Conservation (phyloP, 92 coral and sea anemone species). For the Scolanthus callimorphus region DNA sequence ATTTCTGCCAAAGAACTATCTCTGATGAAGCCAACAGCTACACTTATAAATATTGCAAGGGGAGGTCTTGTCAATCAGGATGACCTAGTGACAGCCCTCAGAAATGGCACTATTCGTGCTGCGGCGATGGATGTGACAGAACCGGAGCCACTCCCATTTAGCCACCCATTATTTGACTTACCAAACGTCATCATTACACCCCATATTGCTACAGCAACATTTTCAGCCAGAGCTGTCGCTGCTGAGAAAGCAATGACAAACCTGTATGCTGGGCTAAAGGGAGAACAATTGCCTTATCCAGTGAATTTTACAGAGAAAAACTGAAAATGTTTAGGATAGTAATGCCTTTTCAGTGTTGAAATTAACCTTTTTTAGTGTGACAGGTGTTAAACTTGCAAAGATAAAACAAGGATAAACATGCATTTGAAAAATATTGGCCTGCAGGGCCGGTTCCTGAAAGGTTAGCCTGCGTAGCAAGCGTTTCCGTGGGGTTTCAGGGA, state of each 20-base stretch:
- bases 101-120: conserved; percentile 56
- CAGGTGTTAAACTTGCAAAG: too few species aligned
- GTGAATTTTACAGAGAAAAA: too few species aligned
- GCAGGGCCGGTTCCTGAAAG: too few species aligned
- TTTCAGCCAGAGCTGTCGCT: conserved; percentile 31
- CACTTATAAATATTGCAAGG: conserved; percentile 70
- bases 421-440: too few species aligned
- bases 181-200: conserved; percentile 70
- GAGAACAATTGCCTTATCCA: not conserved
- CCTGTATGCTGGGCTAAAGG: not conserved
- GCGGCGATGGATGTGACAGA: conserved; percentile 73
- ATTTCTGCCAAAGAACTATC: conserved; percentile 57
- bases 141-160: conserved; percentile 78
- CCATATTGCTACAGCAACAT: conserved; percentile 66
- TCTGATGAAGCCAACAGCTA: conserved; percentile 68
- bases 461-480: too few species aligned
- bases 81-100: conserved; percentile 65
- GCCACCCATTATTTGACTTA: conserved; percentile 59
- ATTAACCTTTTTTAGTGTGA: too few species aligned
- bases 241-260: not conserved
- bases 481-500: too few species aligned
- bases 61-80: conserved; percentile 70
- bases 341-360: too few species aligned
- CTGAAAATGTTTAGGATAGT: too few species aligned
- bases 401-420: too few species aligned